Base-by-base conservation (phyloP, 2,888 invertebrate genomes). In the Dryococelus australis region DNA sequence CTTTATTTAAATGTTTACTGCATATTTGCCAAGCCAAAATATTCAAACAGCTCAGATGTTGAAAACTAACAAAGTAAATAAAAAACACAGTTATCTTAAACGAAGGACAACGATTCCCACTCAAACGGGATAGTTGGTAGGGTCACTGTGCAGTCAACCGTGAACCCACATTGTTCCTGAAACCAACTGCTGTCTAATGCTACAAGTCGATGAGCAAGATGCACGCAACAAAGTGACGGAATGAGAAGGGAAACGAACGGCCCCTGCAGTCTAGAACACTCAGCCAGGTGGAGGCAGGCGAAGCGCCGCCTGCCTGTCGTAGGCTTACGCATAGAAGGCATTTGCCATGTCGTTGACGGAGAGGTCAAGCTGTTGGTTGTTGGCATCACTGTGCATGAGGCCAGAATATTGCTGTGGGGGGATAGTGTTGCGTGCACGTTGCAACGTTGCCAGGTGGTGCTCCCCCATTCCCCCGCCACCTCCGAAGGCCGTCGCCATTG, bases 321-420 rank as follows among this genome's bases (percentile, higher is more conserved):
- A 24, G 47, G 80, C 85, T 87, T 87, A 87, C 26, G 87, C 85
- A 35, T 87, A 87, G 51, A 88, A 88, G 43, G 88, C 87, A 81
- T 87, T 88, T 35, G 85, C 86, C 87, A 88, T 88, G 24, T 88
- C 88, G 51, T 86, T 87, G 51, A 87, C 87, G 47, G 87, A 87
- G n/a, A 87, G 80, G 51, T 87, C 87, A 24, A 87, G 51, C 53
- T 88, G 88, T 51, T 88, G 88, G 28, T 43, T 78, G 79, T 85
- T 81, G 43, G 83, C 84, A 6, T 80, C 80, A 3, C 65, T 24
- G 53, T 87, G 87, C 87, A 87, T 85, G 12, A 87, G 87, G 12
- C 85, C 81, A 35, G 85, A 47, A 43, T 87, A 87, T 27, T 87
- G 87, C 24, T 87, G 87, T 20, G 80, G 80, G 47, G 85, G 87